Evolutionary conservation across 2,113 vertebrate species (phyloP).

Genomic region (Aspidoscelis tigris): DNA sequence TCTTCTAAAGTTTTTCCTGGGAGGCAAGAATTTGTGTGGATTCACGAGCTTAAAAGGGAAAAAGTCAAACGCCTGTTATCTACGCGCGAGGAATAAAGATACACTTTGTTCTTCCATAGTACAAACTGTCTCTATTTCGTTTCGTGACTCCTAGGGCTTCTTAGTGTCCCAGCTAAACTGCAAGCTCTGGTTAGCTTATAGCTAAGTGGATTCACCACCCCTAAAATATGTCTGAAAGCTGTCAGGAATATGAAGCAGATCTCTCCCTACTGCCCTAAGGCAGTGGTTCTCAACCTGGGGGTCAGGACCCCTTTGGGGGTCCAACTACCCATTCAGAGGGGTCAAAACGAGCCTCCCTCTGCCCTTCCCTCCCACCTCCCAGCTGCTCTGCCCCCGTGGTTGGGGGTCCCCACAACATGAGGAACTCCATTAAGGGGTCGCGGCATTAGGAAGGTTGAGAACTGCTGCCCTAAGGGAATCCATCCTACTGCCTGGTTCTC

Average conservation of each 20-base stretch:
- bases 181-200: conserved; percentile 7
- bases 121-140: conserved; percentile 49
- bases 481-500: neutral
- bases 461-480: neutral
- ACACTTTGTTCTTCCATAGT: neutral
- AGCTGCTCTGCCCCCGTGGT: too few relatives aligned
- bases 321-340: too few relatives aligned
- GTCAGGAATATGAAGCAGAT: neutral
- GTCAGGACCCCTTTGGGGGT: too few relatives aligned
- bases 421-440: too few relatives aligned
- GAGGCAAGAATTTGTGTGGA: neutral
- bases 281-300: too few relatives aligned
- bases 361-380: too few relatives aligned
- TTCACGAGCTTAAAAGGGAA: neutral
- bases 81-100: neutral
- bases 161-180: conserved; percentile 47
- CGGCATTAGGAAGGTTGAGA: too few relatives aligned
- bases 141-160: conserved; percentile 13
- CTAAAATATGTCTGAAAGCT: neutral
- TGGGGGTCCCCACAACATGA: too few relatives aligned
- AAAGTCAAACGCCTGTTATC: neutral
- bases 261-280: neutral
- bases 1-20: neutral
- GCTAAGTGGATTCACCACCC: neutral
- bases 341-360: too few relatives aligned